Conservation (phyloP, 2,113 vertebrate genomes). For the Budorcas taxicolor region DNA sequence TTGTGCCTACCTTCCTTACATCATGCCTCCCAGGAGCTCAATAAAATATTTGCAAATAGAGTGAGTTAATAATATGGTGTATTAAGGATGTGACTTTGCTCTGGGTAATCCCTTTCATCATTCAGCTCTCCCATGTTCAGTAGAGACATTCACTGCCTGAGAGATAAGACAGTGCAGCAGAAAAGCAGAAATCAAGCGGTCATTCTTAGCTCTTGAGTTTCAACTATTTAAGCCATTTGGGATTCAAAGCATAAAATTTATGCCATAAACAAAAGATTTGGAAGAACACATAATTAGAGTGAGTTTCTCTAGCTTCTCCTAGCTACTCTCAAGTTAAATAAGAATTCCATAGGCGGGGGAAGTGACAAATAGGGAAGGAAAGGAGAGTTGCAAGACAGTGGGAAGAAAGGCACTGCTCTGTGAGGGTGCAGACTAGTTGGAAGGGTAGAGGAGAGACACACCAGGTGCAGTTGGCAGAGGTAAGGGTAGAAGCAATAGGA, state of each 20-base stretch:
- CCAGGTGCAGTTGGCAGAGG: neutral
- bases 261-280: neutral
- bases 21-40: neutral
- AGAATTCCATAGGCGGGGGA: neutral
- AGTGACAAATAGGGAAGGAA: neutral
- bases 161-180: neutral
- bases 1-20: neutral
- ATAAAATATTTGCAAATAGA: neutral
- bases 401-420: neutral
- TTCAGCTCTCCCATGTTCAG: neutral
- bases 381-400: neutral
- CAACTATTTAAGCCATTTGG: neutral
- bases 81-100: neutral
- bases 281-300: neutral
- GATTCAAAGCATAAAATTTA: neutral
- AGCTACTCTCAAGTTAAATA: neutral
- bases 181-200: conserved; percentile 1
- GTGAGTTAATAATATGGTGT: neutral
- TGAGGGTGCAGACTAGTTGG: neutral
- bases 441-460: too few species aligned
- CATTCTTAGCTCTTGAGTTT: conserved; percentile 9
- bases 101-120: neutral
- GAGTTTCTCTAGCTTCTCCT: neutral
- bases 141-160: neutral
- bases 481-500: neutral